Evolutionary conservation across 2,888 invertebrate species (phyloP).

Genomic region (Sepiola atlantica): DNA sequence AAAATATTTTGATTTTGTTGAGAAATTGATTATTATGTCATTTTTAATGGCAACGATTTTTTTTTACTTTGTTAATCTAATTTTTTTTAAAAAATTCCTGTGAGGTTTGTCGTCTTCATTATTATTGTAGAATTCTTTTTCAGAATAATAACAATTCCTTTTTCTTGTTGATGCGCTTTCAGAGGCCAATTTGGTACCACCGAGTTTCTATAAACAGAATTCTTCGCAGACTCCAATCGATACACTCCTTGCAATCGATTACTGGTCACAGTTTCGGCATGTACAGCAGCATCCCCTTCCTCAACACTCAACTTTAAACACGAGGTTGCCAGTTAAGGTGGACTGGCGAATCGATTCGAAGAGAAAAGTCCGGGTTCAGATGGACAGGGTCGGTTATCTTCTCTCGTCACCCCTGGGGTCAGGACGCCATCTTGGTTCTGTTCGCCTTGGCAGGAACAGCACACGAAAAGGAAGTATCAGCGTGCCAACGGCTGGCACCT

Average conservation of each 20-base stretch:
- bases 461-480: conserved; percentile 18
- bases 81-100: background rate
- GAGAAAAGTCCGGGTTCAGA: conserved; percentile 7
- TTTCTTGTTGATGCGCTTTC: background rate
- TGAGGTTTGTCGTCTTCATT: background rate
- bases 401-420: conserved; percentile 22
- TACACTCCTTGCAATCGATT: conserved; percentile 16
- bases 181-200: background rate
- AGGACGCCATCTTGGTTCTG: background rate
- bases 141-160: background rate
- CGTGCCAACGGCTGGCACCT: conserved; percentile 32
- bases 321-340: conserved; percentile 15
- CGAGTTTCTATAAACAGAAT: background rate
- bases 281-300: background rate
- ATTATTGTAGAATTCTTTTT: background rate
- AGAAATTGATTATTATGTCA: background rate
- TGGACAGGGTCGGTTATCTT: conserved; percentile 16
- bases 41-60: background rate
- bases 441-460: background rate
- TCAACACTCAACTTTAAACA: conserved; percentile 32
- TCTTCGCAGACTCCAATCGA: background rate
- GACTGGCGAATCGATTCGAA: background rate
- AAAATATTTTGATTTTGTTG: too few relatives aligned
- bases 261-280: conserved; percentile 32
- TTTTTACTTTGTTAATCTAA: background rate